Percentiles rank a stretch among this genome's conserved stretches.
Conservation (phyloP, 2,797 vertebrate species). For the Crocodylus rhombifer region DNA sequence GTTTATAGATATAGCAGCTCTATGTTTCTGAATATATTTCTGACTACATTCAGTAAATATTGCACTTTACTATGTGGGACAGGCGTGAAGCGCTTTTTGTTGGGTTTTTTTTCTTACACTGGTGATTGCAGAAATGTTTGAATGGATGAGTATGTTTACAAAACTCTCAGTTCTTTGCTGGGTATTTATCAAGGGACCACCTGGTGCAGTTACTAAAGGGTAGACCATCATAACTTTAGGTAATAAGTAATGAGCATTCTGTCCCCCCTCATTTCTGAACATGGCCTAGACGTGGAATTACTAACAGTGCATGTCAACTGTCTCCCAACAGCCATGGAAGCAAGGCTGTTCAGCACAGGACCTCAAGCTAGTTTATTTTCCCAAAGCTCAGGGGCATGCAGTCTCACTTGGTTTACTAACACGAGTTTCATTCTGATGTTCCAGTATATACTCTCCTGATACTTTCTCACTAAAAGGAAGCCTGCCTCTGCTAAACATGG, state of each 20-base stretch:
- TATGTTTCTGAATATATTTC: not conserved
- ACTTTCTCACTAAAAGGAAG: not conserved
- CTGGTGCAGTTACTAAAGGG: not conserved
- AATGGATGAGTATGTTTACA: not conserved
- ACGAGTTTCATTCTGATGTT: not conserved
- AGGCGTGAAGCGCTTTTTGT: not conserved
- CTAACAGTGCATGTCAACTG: not conserved
- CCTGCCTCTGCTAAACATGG: not conserved
- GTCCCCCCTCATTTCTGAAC: not conserved
- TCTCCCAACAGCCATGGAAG: not conserved
- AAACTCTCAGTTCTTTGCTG: not conserved
- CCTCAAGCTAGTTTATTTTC: not conserved
- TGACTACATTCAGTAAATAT: not conserved
- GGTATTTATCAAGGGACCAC: not conserved
- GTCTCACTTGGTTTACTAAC: not conserved
- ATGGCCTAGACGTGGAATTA: not conserved
- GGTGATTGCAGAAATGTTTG: constrained; percentile 19
- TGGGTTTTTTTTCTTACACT: constrained; percentile 17
- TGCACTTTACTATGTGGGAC: constrained; percentile 25
- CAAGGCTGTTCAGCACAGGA: not conserved
- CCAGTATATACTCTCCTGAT: not conserved
- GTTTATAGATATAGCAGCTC: not conserved
- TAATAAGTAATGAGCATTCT: not conserved
- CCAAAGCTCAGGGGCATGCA: not conserved
- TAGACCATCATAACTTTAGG: not conserved